A percentile compares a stretch with the other conserved stretches of the same genome.
Conservation (phyloP, 2,797 vertebrate species). For the Denticeps clupeoides region DNA sequence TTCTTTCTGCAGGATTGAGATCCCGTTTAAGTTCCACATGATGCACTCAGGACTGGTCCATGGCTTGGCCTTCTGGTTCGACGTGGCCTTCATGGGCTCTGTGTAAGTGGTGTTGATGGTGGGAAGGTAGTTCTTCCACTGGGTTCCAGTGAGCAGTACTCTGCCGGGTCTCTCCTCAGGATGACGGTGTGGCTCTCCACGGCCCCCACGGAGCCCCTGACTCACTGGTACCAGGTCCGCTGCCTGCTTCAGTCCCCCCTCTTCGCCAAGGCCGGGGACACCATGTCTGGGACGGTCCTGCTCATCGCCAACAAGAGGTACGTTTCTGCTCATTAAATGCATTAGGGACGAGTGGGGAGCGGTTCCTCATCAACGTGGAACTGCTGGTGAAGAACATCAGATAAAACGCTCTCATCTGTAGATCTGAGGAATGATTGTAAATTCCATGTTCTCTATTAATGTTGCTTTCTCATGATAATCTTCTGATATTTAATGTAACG, state of each 20-base stretch:
- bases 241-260: slow-evolving; percentile 91
- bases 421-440: too few relatives aligned
- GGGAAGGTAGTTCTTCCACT: too few relatives aligned
- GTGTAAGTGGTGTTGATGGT: slow-evolving; percentile 57
- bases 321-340: too few relatives aligned
- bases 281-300: slow-evolving; percentile 81
- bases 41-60: slow-evolving; percentile 91
- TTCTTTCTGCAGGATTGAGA: slow-evolving; percentile 98
- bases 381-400: too few relatives aligned
- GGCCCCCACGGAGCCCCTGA: slow-evolving; percentile 88
- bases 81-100: slow-evolving; percentile 90
- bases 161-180: slow-evolving; percentile 45
- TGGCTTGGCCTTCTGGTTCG: slow-evolving; percentile 93
- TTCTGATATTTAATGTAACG: background rate
- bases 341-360: too few relatives aligned
- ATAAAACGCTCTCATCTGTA: too few relatives aligned
- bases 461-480: too few relatives aligned
- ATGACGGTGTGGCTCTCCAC: slow-evolving; percentile 93
- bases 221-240: slow-evolving; percentile 94
- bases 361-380: too few relatives aligned
- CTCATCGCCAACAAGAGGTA: slow-evolving; percentile 91
- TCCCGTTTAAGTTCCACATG: slow-evolving; percentile 97
- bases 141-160: background rate
- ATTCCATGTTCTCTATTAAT: too few relatives aligned
- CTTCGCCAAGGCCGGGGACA: slow-evolving; percentile 90